Evolutionary conservation across 1,140 invertebrate genomes (phyloP), one percentile per base, ranked within the genome.

Genomic region (Manduca sexta): DNA sequence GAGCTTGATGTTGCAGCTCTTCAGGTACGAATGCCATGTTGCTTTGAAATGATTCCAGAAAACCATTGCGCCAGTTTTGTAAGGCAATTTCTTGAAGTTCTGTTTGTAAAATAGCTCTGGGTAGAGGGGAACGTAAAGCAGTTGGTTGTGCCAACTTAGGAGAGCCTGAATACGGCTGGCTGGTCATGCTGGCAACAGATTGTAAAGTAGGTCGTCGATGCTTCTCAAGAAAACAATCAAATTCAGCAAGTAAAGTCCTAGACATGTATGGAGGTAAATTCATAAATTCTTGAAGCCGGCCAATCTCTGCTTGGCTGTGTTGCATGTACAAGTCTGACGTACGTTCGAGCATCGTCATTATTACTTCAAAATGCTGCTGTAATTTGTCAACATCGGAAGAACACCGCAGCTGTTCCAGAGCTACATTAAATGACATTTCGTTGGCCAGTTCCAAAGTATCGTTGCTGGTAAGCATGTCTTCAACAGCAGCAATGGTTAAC

Each of bases 41-140:
- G 17, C 51, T 56, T 31, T 59, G 41, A 49, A 84, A 73, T 4
- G 72, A 67, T 58, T 79, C 75, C 3, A 84, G 52, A 46, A 78
- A 79, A 15, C 69, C 69, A 46, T 81, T 81, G 49, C 51, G 69
- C 70, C 72, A 78, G 43, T 78, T 76, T 40, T 45, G 48, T n/a
- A 81, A 42, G 7, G 68, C 55, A 18, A 64, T 4, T 39, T 71
- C 64, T 56, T 84, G 70, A 6, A 76, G 39, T 43, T 74, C 64
- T 5, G 69, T 73, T 59, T 74, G 62, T 5, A 70, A 60, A 39
- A 81, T 60, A 0, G 60, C 64, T 26, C 64, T 65, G 2, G 65
- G 52, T 17, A 80, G 37, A 11, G 69, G 56, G 16, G 48, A 56
- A 8, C 18, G 38, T 17, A 63, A 45, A 11, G 31, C 30, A 10